These are phyloP conservation scores for Aleiodes testaceus DNA, from an alignment of 2,888 invertebrate genomes.

Conservation along the genomic window DNA sequence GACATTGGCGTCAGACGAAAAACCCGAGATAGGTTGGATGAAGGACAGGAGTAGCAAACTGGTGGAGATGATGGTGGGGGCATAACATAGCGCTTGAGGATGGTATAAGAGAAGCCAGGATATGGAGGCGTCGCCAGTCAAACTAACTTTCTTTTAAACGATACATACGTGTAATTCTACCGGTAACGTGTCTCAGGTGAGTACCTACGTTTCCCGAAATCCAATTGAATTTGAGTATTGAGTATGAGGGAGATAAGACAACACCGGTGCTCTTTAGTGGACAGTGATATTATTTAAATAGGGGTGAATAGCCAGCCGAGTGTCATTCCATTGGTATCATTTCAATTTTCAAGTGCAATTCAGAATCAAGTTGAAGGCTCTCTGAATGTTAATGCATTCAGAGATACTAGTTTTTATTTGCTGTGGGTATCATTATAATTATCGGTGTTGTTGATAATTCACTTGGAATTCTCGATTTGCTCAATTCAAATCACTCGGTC, in stretches of 20 bases:
- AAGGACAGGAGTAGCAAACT: slow-evolving; percentile 51
- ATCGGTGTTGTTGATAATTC: background rate
- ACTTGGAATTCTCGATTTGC: background rate
- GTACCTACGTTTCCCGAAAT: slow-evolving; percentile 44
- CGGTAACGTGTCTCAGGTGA: slow-evolving; percentile 54
- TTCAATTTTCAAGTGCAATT: slow-evolving; percentile 24
- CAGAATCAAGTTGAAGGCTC: slow-evolving; percentile 58
- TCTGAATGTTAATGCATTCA: slow-evolving; percentile 8
- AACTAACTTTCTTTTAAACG: slow-evolving; percentile 70
- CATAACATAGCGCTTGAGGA: slow-evolving; percentile 56
- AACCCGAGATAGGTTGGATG: slow-evolving; percentile 48
- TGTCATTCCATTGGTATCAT: slow-evolving; percentile 20
- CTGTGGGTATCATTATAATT: background rate
- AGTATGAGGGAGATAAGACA: background rate
- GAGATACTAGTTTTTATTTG: too few relatives aligned
- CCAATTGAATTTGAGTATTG: slow-evolving; percentile 7
- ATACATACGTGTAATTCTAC: slow-evolving; percentile 52
- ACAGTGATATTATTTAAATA: slow-evolving; percentile 17
- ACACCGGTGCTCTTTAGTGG: background rate
- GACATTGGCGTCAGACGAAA: slow-evolving; percentile 33
- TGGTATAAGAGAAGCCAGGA: slow-evolving; percentile 72
- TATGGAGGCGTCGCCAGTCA: slow-evolving; percentile 71
- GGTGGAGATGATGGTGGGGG: slow-evolving; percentile 47
- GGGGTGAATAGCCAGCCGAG: slow-evolving; percentile 1
- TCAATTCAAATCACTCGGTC: too few relatives aligned